Percentiles rank a stretch among this genome's conserved stretches.
These are phyloP conservation scores for Himantopus leucocephalus DNA, from an alignment of 2,113 vertebrate genomes.

Conservation along the genomic window DNA sequence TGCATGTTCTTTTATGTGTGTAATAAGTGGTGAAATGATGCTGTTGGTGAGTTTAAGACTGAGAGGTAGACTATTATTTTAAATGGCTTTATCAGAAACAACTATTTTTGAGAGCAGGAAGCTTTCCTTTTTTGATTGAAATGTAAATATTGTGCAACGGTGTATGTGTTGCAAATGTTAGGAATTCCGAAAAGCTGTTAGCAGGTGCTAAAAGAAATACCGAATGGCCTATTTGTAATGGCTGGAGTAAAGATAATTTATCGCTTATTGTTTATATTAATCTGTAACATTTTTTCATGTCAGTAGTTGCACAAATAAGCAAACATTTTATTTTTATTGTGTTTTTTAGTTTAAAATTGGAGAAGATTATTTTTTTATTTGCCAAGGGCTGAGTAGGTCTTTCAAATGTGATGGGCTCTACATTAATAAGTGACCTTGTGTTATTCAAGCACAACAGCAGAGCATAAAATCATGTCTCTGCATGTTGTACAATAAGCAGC, in stretches of 20 bases:
- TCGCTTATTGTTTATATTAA: not conserved
- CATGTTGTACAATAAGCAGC: not conserved
- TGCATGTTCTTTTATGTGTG: not conserved
- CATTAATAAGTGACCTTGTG: not conserved
- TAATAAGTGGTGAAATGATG: not conserved
- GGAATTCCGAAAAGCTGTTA: not conserved
- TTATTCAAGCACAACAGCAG: not conserved
- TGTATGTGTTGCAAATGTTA: not conserved
- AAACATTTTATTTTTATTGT: not conserved
- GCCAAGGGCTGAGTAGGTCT: not conserved
- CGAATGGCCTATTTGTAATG: not conserved
- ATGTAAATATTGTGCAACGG: slow-evolving; percentile 6
- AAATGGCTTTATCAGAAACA: slow-evolving; percentile 12
- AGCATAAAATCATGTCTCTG: not conserved
- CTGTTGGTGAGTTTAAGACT: not conserved
- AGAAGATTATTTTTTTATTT: not conserved
- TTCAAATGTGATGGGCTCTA: not conserved
- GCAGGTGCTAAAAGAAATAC: not conserved
- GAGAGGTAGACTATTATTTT: not conserved
- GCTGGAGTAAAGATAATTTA: not conserved
- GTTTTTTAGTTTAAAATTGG: not conserved
- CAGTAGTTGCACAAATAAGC: not conserved
- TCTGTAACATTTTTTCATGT: not conserved
- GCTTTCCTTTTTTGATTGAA: not conserved
- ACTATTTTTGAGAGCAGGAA: not conserved